Evolutionary conservation across 1,140 invertebrate species (phyloP).

Genomic region (Ooceraea biroi): DNA sequence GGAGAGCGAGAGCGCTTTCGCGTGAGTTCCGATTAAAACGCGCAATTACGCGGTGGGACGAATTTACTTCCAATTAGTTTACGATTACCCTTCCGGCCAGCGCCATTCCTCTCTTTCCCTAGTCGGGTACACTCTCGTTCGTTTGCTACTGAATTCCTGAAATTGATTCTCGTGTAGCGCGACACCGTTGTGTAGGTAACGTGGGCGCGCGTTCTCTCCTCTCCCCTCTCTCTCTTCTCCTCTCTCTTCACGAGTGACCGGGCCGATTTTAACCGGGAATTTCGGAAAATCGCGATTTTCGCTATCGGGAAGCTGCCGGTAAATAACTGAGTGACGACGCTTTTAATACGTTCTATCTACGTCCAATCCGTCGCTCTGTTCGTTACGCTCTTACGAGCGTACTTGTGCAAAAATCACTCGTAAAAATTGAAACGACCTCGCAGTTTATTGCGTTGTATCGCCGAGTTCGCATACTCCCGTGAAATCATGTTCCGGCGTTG

Average conservation of each 20-base stretch:
- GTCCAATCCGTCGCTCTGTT: neutral
- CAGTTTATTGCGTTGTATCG: constrained; percentile 41
- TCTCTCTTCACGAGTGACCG: neutral
- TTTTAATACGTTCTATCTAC: neutral
- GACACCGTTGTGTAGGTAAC: constrained; percentile 16
- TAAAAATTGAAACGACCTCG: constrained; percentile 31
- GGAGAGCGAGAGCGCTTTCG: constrained; percentile 64
- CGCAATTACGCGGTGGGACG: constrained; percentile 76
- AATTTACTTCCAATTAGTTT: constrained; percentile 83
- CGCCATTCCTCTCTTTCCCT: constrained; percentile 40
- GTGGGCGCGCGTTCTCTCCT: neutral
- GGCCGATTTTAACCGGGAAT: neutral
- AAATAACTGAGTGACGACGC: constrained; percentile 6
- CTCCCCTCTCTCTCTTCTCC: too few species aligned
- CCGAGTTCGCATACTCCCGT: constrained; percentile 5
- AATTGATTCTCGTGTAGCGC: constrained; percentile 60
- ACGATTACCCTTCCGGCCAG: constrained; percentile 74
- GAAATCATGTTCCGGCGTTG: constrained; percentile 35
- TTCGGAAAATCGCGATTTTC: constrained; percentile 30
- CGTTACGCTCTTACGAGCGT: neutral
- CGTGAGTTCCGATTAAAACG: constrained; percentile 82
- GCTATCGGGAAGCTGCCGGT: constrained; percentile 1
- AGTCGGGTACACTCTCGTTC: constrained; percentile 1
- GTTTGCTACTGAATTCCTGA: constrained; percentile 56
- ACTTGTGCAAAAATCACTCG: constrained; percentile 24